A percentile compares a stretch with the other conserved stretches of the same genome.
Evolutionary conservation across 2,888 invertebrate genomes (phyloP).

Genomic region (Polydrusus pterygomalis): DNA sequence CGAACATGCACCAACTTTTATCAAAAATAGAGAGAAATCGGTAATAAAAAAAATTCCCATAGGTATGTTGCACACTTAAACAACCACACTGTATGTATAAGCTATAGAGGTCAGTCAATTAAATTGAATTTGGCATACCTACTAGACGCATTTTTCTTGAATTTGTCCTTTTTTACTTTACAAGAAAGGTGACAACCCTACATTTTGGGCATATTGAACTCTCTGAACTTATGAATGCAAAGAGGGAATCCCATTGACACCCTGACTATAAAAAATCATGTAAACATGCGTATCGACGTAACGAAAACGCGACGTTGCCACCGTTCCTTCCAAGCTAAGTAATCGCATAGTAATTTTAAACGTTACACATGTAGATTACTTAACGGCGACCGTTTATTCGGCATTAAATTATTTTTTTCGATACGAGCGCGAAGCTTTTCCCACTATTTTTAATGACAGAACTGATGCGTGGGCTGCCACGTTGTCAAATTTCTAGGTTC

Average conservation of each 20-base stretch:
- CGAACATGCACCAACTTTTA: too few relatives aligned
- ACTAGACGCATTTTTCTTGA: too few relatives aligned
- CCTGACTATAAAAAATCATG: slow-evolving; percentile 16
- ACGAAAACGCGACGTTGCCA: slow-evolving; percentile 6
- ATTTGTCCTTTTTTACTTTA: too few relatives aligned
- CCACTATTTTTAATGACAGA: slow-evolving; percentile 23
- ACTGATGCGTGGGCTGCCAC: slow-evolving; percentile 35
- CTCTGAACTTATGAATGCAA: not conserved
- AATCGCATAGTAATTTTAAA: too few relatives aligned
- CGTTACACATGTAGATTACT: not conserved
- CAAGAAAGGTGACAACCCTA: too few relatives aligned
- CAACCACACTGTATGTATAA: too few relatives aligned
- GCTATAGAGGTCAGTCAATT: too few relatives aligned
- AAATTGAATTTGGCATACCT: too few relatives aligned
- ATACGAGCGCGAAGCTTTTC: not conserved
- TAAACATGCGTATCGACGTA: slow-evolving; percentile 17
- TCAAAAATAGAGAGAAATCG: too few relatives aligned
- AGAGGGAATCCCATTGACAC: not conserved
- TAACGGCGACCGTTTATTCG: slow-evolving; percentile 3
- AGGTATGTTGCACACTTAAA: too few relatives aligned
- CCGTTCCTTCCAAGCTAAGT: not conserved
- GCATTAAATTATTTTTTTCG: slow-evolving; percentile 11
- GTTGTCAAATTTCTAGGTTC: slow-evolving; percentile 34
- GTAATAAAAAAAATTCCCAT: too few relatives aligned
- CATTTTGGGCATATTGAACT: too few relatives aligned